Evolutionary conservation across 2,888 invertebrate species (phyloP).

Genomic region (Drosophila merina): DNA sequence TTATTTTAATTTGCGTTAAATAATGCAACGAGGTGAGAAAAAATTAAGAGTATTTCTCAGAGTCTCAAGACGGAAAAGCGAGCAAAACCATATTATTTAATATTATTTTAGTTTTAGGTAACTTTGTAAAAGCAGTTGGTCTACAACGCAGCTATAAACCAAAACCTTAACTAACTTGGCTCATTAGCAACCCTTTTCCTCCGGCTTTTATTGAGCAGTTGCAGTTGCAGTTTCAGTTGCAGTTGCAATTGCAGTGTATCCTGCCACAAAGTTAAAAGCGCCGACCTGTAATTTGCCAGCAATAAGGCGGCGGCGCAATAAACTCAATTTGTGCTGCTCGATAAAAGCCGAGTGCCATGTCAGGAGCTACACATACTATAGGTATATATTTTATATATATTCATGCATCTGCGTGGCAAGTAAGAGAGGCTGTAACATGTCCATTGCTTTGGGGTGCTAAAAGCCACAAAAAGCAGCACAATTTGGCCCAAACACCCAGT

Average conservation of each 20-base stretch:
- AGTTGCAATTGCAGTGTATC: constrained; percentile 49
- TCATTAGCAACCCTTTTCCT: constrained; percentile 63
- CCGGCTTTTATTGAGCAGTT: constrained; percentile 5
- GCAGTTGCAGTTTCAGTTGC: constrained; percentile 12
- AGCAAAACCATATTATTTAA: background rate
- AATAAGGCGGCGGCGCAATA: constrained; percentile 80
- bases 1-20: constrained; percentile 81
- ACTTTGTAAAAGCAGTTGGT: constrained; percentile 2
- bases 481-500: constrained; percentile 41
- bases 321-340: constrained; percentile 71
- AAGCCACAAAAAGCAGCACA: constrained; percentile 60
- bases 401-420: constrained; percentile 27
- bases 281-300: constrained; percentile 81
- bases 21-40: constrained; percentile 81
- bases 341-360: constrained; percentile 66
- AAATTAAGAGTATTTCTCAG: constrained; percentile 75
- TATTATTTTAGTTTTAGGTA: background rate
- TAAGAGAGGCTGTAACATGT: constrained; percentile 61
- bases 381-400: background rate
- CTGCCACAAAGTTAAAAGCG: constrained; percentile 80
- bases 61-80: constrained; percentile 8
- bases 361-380: constrained; percentile 40
- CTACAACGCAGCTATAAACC: background rate
- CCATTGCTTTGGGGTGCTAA: constrained; percentile 75
- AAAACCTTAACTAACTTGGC: constrained; percentile 37